Evolutionary conservation across 2,113 vertebrate genomes (phyloP).

Genomic region (Eolophus roseicapilla): DNA sequence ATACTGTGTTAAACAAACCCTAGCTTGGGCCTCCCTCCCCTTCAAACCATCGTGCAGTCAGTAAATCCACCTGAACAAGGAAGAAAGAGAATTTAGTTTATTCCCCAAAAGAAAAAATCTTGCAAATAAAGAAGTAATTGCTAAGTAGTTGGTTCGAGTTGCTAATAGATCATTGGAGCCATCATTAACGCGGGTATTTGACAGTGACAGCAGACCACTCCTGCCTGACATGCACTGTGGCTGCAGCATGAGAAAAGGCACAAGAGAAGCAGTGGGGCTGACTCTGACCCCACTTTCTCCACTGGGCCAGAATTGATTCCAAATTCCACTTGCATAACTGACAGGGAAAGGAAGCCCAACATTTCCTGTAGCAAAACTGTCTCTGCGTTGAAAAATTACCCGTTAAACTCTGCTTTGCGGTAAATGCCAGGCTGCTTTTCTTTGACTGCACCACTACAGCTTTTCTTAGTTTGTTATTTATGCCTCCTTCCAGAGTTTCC

Average conservation of each 20-base stretch:
- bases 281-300: neutral
- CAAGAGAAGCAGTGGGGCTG: neutral
- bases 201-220: neutral
- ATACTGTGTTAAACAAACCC: neutral
- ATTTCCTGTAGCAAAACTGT: slow-evolving; percentile 1
- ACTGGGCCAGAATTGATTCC: neutral
- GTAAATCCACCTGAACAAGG: neutral
- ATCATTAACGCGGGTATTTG: accelerated
- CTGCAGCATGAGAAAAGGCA: neutral
- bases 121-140: neutral
- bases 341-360: neutral
- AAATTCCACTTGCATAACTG: neutral
- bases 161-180: neutral
- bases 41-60: neutral
- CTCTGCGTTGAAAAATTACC: slow-evolving; percentile 22
- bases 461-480: slow-evolving; percentile 43
- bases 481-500: neutral
- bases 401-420: neutral
- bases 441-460: neutral
- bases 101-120: neutral
- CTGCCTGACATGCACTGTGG: neutral
- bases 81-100: neutral
- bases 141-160: neutral
- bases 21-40: neutral
- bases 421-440: slow-evolving; percentile 9